Evolutionary conservation across 2,797 vertebrate species (phyloP), one percentile per base, ranked within the genome.

Genomic region (Peromyscus eremicus): DNA sequence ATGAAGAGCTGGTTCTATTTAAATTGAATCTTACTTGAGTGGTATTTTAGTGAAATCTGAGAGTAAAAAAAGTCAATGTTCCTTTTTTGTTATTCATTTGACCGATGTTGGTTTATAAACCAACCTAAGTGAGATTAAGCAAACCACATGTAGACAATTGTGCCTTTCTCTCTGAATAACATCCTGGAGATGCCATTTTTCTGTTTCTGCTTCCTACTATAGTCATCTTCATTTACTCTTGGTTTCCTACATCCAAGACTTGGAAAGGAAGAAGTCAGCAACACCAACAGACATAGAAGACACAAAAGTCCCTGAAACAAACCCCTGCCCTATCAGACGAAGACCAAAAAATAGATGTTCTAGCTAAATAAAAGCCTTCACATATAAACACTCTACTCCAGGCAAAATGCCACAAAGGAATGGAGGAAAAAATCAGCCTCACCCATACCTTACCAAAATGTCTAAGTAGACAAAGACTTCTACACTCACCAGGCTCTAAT

Each of bases 231-330:
- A 37, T 84, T 89, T 75, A 89, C 57, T 85, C 92, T 70, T 90
- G 34, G 32, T 71, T 92, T 96, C 86, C 46, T 8, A 49, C 2
- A 43, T 55, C 37, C 27, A 46, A 87, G 6, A 85, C 76, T 37
- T 71, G 21, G 85, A 94, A 37, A 81, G 37, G 32, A 62, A 64
- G 76, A 96, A 64, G 52, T 90, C 68, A 77, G 75, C 43, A 94
- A 92, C 19, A 92, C 75, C 90, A 92, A 90, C 5, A 82, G 32
- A 16, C 60, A 82, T 2, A 86, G 68, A 6, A 86, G 86, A 34
- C 66, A 40, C 37, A 79, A 66, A 84, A 46, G 29, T 7, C 60
- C 49, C 92, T 80, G 10, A 75, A 64, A 49, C 29, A 92, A 77
- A 71, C 29, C 17, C 49, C 85, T 92, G 29, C 14, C 75, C 75